phyloP scores from a whole-genome alignment of 2,113 vertebrate genomes.

The Meleagris gallopavo region DNA sequence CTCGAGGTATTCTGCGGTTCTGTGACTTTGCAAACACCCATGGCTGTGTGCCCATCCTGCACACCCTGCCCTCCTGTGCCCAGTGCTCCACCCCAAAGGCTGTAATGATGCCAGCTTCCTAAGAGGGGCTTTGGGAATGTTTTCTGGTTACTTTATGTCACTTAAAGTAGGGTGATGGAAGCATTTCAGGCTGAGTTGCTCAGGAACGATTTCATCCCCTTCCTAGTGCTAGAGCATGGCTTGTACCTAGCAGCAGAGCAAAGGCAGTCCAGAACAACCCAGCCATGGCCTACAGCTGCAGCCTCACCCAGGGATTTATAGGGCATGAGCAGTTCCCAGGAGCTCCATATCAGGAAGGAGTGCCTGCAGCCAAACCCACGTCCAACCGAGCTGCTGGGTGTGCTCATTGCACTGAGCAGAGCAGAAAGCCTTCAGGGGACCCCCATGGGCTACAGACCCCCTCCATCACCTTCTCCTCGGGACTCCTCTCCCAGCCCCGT shows the following conservation, averaged over 20 bases:
- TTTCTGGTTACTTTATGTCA: not conserved
- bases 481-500: not conserved
- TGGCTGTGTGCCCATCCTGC: not conserved
- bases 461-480: not conserved
- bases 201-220: not conserved
- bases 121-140: not conserved
- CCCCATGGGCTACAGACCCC: rapidly evolving
- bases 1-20: not conserved
- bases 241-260: not conserved
- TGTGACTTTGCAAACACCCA: not conserved
- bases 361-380: not conserved
- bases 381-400: not conserved
- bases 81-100: not conserved
- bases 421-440: rapidly evolving
- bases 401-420: rapidly evolving
- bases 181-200: not conserved
- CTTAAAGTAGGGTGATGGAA: not conserved
- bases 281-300: not conserved
- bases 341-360: not conserved
- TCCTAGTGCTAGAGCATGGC: rapidly evolving
- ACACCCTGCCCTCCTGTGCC: not conserved
- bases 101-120: not conserved
- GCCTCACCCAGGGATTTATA: not conserved
- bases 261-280: rapidly evolving
- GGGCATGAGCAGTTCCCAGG: not conserved